These are phyloP conservation scores for Synanthedon formicaeformis DNA, from an alignment of 2,888 invertebrate genomes.

Conservation along the genomic window DNA sequence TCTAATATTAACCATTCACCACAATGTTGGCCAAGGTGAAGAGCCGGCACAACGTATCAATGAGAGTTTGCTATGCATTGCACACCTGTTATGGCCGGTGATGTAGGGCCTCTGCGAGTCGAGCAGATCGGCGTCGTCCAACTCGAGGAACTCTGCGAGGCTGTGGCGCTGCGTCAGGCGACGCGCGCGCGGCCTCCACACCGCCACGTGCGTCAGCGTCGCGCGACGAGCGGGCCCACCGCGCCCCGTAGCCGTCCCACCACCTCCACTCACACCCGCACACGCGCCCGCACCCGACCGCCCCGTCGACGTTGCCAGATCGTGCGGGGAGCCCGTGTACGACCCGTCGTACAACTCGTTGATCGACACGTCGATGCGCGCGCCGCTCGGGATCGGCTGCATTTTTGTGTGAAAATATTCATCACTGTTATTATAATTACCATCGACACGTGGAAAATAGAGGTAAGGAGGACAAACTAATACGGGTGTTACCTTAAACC, in stretches of 20 bases:
- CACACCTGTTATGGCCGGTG: conserved; percentile 86
- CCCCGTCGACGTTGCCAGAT: conserved; percentile 83
- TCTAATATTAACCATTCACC: no score
- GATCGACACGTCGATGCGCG: conserved; percentile 93
- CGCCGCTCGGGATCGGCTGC: conserved; percentile 81
- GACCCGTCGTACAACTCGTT: conserved; percentile 96
- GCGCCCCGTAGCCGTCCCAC: conserved; percentile 78
- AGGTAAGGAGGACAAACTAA: no score
- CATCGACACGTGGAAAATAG: conserved; percentile 4
- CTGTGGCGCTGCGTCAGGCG: conserved; percentile 74
- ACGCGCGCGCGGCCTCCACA: conserved; percentile 76
- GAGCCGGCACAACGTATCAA: no score
- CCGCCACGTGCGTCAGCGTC: conserved; percentile 81
- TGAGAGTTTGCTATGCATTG: no score
- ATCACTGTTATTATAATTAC: neutral
- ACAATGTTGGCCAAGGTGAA: no score
- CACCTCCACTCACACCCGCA: conserved; percentile 76
- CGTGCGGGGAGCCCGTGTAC: conserved; percentile 93
- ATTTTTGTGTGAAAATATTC: neutral
- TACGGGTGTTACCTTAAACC: no score
- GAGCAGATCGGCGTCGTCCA: conserved; percentile 80
- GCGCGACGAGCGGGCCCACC: conserved; percentile 84
- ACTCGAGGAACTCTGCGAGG: conserved; percentile 88
- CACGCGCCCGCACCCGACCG: conserved; percentile 71
- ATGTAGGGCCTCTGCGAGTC: conserved; percentile 90